Base-by-base conservation (phyloP, 2,797 vertebrate genomes). In the Xenops minutus region DNA sequence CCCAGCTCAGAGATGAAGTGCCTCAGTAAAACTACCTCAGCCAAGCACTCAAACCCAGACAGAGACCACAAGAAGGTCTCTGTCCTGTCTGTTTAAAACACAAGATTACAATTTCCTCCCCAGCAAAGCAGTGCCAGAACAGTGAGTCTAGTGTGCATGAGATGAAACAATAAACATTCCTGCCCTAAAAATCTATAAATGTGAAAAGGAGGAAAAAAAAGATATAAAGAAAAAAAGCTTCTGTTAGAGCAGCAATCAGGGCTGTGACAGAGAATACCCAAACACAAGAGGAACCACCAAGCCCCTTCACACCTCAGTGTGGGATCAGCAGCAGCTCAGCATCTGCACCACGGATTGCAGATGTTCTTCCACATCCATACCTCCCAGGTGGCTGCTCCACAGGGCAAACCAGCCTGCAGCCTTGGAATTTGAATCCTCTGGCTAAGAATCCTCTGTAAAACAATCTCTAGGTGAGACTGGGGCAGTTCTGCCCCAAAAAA, bases 21-120 rank as follows among this genome's bases (percentile, higher is more conserved):
- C 55, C 18, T 43, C 18, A 36, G 46, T 62, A 34, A 52, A 75
- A 41, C 14, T 30, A 27, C 12, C 24, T 10, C 49, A 62, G 7
- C 8, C 56, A 87, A 87, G 19, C 66, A 74, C 9, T 21, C 46
- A 69, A 85, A 63, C 8, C 16, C 64, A 74, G 52, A 15, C 56
- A 52, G 29, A 64, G 44, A 73, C 41, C 4, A 49, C 30, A 63
- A 51, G 43, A 19, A 84, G 8, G 21, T 36, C 79, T 86, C 49
- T 76, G 61, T 19, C 32, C n/a, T 52, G 64, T 44, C 62, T 39
- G 55, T 41, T 84, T 76, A 29, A 79, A 93, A 78, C n/a, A 85
- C n/a, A 48, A 76, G 72, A 71, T 75, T 81, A 89, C 49, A 75
- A 81, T 48, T 58, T 69, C 67, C 71, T 46, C 86, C 66, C 20